A percentile compares a stretch with the other conserved stretches of the same genome.
phyloP scores from a whole-genome alignment of 2,797 vertebrate genomes.

The Platalea minor region DNA sequence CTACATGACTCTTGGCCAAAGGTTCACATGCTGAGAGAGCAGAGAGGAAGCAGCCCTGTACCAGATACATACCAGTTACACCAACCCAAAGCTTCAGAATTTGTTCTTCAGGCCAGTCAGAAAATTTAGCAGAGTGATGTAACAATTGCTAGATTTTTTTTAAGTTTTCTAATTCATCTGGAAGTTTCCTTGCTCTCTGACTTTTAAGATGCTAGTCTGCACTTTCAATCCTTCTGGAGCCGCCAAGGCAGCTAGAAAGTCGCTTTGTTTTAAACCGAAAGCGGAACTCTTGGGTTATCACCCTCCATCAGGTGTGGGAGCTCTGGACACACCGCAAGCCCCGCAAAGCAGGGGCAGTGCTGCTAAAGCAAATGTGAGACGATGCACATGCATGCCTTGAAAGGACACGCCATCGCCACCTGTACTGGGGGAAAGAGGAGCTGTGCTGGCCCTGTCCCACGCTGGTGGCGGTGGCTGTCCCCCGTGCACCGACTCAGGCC shows the following conservation, averaged over 20 bases:
- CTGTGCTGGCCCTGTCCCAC: not conserved
- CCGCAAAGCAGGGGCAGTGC: not conserved
- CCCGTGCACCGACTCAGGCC: not conserved
- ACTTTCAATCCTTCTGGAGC: not conserved
- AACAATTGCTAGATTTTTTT: not conserved
- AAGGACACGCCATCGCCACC: not conserved
- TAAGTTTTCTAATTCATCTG: not conserved
- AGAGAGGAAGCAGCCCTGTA: not conserved
- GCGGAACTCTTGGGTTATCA: not conserved
- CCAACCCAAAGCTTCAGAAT: not conserved
- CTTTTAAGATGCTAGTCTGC: accelerated
- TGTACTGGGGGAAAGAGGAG: accelerated
- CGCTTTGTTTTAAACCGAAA: not conserved
- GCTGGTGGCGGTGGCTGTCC: accelerated
- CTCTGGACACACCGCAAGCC: accelerated
- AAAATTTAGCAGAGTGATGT: not conserved
- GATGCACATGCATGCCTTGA: too few species aligned
- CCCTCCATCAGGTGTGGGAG: accelerated
- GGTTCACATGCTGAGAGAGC: not conserved
- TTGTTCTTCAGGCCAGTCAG: not conserved
- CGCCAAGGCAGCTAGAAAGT: not conserved
- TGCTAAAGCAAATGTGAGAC: not conserved
- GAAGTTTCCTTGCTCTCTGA: not conserved
- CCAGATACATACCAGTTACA: not conserved
- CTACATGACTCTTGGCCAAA: not conserved